A percentile compares a stretch with the other conserved stretches of the same genome.
Conservation (phyloP, 2,797 vertebrate species). For the Linurgus olivaceus region DNA sequence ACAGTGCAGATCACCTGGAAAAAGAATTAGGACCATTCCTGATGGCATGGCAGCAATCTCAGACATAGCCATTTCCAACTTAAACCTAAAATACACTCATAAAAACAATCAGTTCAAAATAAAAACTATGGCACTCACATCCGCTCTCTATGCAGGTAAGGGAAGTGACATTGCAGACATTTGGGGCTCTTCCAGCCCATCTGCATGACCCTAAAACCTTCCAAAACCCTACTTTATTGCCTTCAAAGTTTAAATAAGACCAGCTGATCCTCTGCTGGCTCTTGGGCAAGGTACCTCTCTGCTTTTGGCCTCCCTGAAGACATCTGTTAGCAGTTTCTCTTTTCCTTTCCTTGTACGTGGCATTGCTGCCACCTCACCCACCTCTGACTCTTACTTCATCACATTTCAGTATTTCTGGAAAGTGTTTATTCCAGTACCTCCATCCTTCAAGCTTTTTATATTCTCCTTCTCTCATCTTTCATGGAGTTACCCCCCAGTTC, state of each 20-base stretch:
- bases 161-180: background rate
- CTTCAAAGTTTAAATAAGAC: background rate
- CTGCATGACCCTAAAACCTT: background rate
- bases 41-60: background rate
- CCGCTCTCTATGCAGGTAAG: background rate
- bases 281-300: background rate
- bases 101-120: background rate
- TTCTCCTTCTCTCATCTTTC: background rate
- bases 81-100: background rate
- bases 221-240: background rate
- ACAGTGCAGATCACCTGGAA: constrained; percentile 87
- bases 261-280: background rate
- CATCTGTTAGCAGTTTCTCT: background rate
- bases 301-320: background rate
- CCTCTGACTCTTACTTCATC: background rate
- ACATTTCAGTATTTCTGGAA: background rate
- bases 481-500: background rate
- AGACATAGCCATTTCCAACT: background rate
- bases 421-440: background rate
- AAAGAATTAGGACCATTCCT: constrained; percentile 35
- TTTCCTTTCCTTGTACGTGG: accelerated
- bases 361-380: background rate
- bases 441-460: background rate
- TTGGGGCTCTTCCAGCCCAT: background rate
- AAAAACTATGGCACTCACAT: background rate